A percentile compares a stretch with the other conserved stretches of the same genome.
Evolutionary conservation across 2,888 invertebrate genomes (phyloP).

Genomic region (Coelinius sp.): DNA sequence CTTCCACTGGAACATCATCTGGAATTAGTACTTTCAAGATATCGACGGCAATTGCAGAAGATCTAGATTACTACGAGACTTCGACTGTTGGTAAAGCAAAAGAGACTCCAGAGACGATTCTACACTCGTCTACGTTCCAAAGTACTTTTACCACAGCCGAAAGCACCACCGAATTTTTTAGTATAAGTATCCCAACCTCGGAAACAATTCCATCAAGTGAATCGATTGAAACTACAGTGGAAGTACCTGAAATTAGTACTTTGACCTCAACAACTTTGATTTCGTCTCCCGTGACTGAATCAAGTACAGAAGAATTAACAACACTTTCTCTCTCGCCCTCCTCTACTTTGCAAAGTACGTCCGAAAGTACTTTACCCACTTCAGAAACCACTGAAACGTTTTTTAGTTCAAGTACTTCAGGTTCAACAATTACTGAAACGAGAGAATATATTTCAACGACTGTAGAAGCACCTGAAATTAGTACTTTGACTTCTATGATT

Average conservation of each 20-base stretch:
- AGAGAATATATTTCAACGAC: too few relatives aligned
- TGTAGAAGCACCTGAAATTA: not conserved
- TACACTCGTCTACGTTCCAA: not conserved
- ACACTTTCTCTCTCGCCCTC: not conserved
- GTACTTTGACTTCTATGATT: not conserved
- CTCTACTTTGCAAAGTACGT: too few relatives aligned
- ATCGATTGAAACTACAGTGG: not conserved
- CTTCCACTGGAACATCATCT: not conserved
- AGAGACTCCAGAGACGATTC: not conserved
- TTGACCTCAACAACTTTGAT: not conserved
- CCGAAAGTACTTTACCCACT: not conserved
- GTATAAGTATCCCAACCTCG: not conserved
- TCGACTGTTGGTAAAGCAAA: slow-evolving; percentile 1
- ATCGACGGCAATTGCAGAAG: slow-evolving; percentile 25
- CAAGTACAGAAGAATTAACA: not conserved
- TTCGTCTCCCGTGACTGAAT: not conserved
- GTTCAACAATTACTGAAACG: too few relatives aligned
- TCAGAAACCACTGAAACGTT: not conserved
- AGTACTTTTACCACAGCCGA: not conserved
- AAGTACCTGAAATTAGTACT: not conserved
- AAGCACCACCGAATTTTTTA: not conserved
- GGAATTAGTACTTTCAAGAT: slow-evolving; percentile 18
- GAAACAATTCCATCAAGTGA: not conserved
- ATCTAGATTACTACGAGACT: slow-evolving; percentile 34
- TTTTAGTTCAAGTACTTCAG: too few relatives aligned